A percentile compares a stretch with the other conserved stretches of the same genome.
Conservation (phyloP, 2,113 vertebrate species). For the Blennius ocellaris region DNA sequence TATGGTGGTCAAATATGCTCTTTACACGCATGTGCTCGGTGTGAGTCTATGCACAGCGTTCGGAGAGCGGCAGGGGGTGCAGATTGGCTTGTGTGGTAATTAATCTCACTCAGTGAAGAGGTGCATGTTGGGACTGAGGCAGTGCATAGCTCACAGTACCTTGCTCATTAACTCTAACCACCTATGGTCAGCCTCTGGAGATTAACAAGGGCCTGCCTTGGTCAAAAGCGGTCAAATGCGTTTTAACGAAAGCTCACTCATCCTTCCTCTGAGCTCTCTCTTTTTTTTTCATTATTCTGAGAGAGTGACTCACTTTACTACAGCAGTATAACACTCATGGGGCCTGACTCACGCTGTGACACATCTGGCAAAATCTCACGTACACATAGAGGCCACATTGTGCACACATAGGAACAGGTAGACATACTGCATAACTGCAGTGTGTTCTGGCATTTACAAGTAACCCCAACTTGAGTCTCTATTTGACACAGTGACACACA, state of each 20-base stretch:
- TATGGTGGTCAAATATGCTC: slow-evolving; percentile 16
- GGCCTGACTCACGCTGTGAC: slow-evolving; percentile 62
- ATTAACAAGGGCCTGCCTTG: slow-evolving; percentile 56
- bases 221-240: slow-evolving; percentile 73
- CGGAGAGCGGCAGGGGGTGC: slow-evolving; percentile 22
- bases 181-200: slow-evolving; percentile 70
- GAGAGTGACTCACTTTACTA: slow-evolving; percentile 32
- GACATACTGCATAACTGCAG: slow-evolving; percentile 35
- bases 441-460: slow-evolving; percentile 46
- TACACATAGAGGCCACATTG: slow-evolving; percentile 24
- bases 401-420: slow-evolving; percentile 48
- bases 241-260: slow-evolving; percentile 58
- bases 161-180: slow-evolving; percentile 71
- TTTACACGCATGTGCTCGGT: slow-evolving; percentile 17
- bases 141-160: slow-evolving; percentile 68
- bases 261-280: slow-evolving; percentile 19
- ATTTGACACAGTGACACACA: slow-evolving; percentile 72
- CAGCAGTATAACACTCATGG: slow-evolving; percentile 36
- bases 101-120: slow-evolving; percentile 74
- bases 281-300: slow-evolving; percentile 30
- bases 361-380: slow-evolving; percentile 55
- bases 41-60: background rate
- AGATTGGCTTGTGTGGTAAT: slow-evolving; percentile 61
- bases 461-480: slow-evolving; percentile 45
- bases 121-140: slow-evolving; percentile 74